A percentile compares a stretch with the other conserved stretches of the same genome.
These are phyloP conservation scores for Ophion obscuratus DNA, from an alignment of 2,888 invertebrate genomes.

Conservation along the genomic window DNA sequence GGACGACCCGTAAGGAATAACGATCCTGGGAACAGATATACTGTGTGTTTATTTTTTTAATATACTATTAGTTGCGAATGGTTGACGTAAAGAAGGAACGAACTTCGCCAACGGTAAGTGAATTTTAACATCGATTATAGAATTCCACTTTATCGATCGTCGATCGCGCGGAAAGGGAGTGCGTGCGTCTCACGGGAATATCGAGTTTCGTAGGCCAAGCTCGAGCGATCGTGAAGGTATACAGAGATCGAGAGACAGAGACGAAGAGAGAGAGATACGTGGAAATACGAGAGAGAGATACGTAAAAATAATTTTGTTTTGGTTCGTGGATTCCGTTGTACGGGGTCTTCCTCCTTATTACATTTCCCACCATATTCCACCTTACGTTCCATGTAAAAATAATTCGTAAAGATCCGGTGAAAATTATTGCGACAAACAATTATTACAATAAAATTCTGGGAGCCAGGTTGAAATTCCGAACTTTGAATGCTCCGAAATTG, in stretches of 20 bases:
- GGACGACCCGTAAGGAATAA: not conserved
- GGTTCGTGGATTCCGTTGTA: too few species aligned
- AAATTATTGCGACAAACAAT: not conserved
- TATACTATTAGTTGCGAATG: not conserved
- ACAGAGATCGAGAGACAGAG: not conserved
- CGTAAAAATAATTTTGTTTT: not conserved
- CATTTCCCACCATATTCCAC: too few species aligned
- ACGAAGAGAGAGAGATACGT: not conserved
- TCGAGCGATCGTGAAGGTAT: not conserved
- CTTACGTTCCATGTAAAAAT: too few species aligned
- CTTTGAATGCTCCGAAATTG: too few species aligned
- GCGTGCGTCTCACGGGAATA: not conserved
- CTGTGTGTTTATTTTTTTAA: not conserved
- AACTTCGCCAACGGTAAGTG: slow-evolving; percentile 18
- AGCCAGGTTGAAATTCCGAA: too few species aligned
- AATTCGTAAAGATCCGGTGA: not conserved
- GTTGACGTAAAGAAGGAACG: not conserved
- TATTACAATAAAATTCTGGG: not conserved
- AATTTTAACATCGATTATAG: slow-evolving; percentile 27
- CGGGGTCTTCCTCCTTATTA: too few species aligned
- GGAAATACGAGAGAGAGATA: not conserved
- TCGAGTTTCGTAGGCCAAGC: not conserved
- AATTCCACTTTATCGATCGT: slow-evolving; percentile 49
- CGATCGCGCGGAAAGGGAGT: not conserved
- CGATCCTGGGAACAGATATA: not conserved